These are phyloP conservation scores for Heliothis virescens DNA, from an alignment of 1,140 invertebrate species.

Conservation along the genomic window DNA sequence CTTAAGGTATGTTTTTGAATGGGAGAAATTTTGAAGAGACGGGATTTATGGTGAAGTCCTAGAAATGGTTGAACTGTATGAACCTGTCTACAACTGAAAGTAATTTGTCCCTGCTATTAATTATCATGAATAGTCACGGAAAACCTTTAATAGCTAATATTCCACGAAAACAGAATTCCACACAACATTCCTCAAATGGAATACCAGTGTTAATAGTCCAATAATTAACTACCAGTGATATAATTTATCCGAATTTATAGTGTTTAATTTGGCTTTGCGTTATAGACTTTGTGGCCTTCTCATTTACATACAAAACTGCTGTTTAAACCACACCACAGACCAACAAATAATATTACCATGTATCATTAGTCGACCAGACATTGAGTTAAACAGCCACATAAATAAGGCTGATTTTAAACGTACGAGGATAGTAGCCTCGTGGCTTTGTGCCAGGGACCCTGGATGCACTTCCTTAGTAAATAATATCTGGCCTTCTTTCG, in stretches of 20 bases:
- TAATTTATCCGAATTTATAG: no score
- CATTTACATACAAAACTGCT: neutral
- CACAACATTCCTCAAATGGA: no score
- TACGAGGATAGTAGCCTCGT: neutral
- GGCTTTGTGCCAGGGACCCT: conserved; percentile 17
- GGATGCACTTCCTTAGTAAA: conserved; percentile 11
- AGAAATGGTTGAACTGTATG: no score
- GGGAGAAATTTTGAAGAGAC: neutral
- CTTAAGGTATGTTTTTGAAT: neutral
- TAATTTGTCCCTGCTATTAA: no score
- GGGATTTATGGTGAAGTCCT: no score
- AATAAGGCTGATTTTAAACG: conserved; percentile 18
- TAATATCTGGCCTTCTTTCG: conserved; percentile 1
- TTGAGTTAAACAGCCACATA: neutral
- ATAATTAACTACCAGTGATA: no score
- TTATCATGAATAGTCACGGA: no score
- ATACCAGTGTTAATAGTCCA: no score
- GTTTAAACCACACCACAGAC: neutral
- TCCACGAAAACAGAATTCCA: no score
- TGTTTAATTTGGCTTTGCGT: no score
- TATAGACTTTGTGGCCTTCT: neutral
- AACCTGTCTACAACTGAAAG: no score
- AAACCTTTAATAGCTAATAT: no score
- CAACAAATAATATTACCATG: neutral
- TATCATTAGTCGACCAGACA: neutral